Conservation (phyloP, 2,888 invertebrate species). For the Lutraria lutraria region DNA sequence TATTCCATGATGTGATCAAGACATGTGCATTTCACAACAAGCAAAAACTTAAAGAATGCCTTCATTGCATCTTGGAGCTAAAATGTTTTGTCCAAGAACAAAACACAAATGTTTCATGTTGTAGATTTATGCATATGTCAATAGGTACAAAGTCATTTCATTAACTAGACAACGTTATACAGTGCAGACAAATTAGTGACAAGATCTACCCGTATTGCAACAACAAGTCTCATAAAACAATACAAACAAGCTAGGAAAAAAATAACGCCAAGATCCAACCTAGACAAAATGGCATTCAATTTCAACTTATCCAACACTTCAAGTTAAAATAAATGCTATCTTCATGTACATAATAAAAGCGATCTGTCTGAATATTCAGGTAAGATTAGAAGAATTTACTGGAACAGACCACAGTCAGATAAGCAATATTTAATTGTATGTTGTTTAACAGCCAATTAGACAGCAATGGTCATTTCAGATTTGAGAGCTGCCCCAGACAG, state of each 20-base stretch:
- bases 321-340: neutral
- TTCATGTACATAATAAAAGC: neutral
- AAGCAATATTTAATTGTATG: no score
- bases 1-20: no score
- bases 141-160: neutral
- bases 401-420: neutral
- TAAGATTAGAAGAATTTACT: neutral
- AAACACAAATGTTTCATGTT: neutral
- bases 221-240: neutral
- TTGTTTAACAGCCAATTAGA: no score
- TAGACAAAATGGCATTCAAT: conserved; percentile 20
- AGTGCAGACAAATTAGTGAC: conserved; percentile 17
- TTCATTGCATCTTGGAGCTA: no score
- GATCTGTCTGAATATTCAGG: neutral
- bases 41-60: no score
- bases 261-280: neutral
- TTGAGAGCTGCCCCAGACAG: no score
- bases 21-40: no score
- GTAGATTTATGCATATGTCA: neutral
- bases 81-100: neutral
- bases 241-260: neutral
- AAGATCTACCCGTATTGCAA: neutral
- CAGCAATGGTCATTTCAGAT: no score
- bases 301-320: neutral
- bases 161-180: neutral